These are phyloP conservation scores for Stictonetta naevosa DNA, from an alignment of 2,113 vertebrate species.

Conservation along the genomic window DNA sequence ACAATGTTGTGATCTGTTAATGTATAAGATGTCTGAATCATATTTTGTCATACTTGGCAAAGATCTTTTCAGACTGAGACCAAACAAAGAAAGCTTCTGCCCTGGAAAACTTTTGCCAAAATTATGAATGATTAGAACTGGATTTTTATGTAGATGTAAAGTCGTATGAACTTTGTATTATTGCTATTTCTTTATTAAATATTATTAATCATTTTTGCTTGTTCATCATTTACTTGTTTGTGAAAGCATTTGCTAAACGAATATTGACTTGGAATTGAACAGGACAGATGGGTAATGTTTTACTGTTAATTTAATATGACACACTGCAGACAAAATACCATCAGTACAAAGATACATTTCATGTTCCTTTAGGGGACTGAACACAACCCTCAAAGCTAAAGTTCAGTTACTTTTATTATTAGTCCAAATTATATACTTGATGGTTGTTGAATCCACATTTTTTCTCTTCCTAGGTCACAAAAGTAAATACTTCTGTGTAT, in stretches of 20 bases:
- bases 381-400: conserved; percentile 1
- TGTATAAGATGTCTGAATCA: conserved; percentile 25
- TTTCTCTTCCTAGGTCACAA: background rate
- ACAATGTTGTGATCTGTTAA: conserved; percentile 25
- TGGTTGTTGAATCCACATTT: background rate
- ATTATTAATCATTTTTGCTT: background rate
- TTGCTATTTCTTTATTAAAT: background rate
- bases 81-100: conserved; percentile 50
- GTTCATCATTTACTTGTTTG: background rate
- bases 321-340: conserved; percentile 40
- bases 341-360: conserved; percentile 33
- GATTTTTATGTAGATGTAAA: background rate
- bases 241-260: background rate
- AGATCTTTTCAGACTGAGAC: conserved; percentile 2
- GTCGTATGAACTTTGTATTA: background rate
- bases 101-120: background rate
- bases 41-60: conserved; percentile 60
- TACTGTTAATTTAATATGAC: conserved; percentile 33
- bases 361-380: conserved; percentile 26
- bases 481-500: background rate
- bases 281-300: conserved; percentile 9
- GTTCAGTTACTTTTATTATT: conserved; percentile 27
- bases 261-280: background rate
- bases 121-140: background rate
- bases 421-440: conserved; percentile 23